These are phyloP conservation scores for Balanococcus diminutus DNA, from an alignment of 2,888 invertebrate genomes.

Conservation along the genomic window DNA sequence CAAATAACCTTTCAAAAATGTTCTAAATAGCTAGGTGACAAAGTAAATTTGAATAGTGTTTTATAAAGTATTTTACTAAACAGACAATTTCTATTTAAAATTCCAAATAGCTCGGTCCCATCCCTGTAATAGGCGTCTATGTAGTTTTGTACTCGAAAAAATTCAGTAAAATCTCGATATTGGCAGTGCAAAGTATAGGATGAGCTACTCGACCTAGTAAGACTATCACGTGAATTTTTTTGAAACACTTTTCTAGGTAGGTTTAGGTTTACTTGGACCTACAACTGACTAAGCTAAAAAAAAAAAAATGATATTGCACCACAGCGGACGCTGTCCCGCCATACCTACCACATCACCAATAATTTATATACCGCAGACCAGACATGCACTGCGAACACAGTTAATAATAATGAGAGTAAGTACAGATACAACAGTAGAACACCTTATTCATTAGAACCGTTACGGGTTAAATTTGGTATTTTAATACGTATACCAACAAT, in stretches of 20 bases:
- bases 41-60: too few relatives aligned
- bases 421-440: background rate
- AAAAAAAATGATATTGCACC: constrained; percentile 3
- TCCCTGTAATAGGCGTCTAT: too few relatives aligned
- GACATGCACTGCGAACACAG: background rate
- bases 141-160: too few relatives aligned
- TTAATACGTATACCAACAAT: background rate
- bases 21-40: too few relatives aligned
- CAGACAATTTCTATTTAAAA: too few relatives aligned
- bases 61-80: too few relatives aligned
- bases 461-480: constrained; percentile 44
- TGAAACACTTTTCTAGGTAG: background rate
- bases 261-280: background rate
- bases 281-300: background rate
- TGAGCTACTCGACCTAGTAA: too few relatives aligned
- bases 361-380: constrained; percentile 16
- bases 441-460: constrained; percentile 27
- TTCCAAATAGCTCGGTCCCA: too few relatives aligned
- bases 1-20: too few relatives aligned
- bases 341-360: background rate
- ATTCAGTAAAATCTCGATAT: too few relatives aligned
- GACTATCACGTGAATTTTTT: too few relatives aligned
- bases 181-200: too few relatives aligned
- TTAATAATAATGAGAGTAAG: background rate
- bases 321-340: constrained; percentile 1